Evolutionary conservation across 2,113 vertebrate genomes (phyloP).

Genomic region (Ceyx cyanopectus): DNA sequence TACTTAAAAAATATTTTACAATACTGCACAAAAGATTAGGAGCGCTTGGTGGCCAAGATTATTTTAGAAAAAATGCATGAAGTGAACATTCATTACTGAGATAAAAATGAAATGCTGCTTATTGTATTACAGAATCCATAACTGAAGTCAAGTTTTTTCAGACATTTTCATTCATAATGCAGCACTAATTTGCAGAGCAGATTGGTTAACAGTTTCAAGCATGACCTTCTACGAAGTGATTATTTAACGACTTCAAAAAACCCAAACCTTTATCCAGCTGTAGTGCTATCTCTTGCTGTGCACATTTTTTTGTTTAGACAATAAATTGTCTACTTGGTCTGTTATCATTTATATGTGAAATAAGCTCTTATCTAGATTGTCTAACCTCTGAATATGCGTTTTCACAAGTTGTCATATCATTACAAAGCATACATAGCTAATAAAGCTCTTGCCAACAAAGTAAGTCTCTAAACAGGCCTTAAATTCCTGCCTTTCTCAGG

Average conservation of each 20-base stretch:
- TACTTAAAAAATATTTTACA: not conserved
- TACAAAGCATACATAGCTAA: not conserved
- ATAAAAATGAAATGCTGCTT: not conserved
- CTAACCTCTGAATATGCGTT: not conserved
- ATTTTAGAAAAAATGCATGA: not conserved
- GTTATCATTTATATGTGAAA: not conserved
- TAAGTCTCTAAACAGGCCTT: not conserved
- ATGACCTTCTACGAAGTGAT: not conserved
- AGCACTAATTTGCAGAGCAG: conserved; percentile 29
- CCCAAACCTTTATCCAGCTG: not conserved
- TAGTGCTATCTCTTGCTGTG: not conserved
- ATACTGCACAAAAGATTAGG: not conserved
- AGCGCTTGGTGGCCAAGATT: not conserved
- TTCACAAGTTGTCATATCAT: not conserved
- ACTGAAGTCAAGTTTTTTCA: not conserved
- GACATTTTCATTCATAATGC: not conserved
- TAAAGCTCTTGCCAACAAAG: not conserved
- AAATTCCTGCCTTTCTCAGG: not conserved
- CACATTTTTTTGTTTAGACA: not conserved
- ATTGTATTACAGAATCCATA: not conserved
- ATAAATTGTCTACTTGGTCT: not conserved
- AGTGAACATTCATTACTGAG: not conserved
- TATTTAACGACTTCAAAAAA: not conserved
- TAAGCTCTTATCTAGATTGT: not conserved
- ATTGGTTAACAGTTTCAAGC: not conserved